phyloP scores from a whole-genome alignment of 1,140 invertebrate genomes.

The Penaeus indicus region DNA sequence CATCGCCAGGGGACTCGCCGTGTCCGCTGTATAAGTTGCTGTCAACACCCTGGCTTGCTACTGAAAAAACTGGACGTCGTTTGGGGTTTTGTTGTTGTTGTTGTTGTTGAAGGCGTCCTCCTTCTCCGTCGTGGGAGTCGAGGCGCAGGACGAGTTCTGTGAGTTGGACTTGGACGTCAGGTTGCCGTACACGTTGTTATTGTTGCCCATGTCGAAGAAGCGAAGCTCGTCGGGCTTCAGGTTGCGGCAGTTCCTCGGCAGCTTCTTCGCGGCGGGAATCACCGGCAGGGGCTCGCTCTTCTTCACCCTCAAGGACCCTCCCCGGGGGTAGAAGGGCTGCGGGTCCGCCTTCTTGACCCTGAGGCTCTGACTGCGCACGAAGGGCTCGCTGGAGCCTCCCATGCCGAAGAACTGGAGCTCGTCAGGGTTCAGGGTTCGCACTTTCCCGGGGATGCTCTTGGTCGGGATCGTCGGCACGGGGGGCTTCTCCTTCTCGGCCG shows the following conservation, averaged over 20 bases:
- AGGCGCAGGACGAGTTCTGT: neutral
- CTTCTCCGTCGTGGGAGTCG: too few relatives aligned
- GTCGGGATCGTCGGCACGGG: constrained; percentile 42
- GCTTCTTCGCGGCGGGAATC: neutral
- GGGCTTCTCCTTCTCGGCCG: neutral
- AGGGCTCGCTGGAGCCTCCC: neutral
- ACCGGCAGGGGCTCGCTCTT: neutral
- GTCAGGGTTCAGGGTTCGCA: constrained; percentile 38
- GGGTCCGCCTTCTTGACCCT: constrained; percentile 42
- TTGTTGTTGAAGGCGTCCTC: too few relatives aligned
- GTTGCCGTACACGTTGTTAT: constrained; percentile 23
- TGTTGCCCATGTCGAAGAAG: constrained; percentile 33
- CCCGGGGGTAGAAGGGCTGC: constrained; percentile 31
- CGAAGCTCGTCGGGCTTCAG: constrained; percentile 43
- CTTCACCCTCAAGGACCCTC: constrained; percentile 44
- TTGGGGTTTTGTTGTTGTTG: too few relatives aligned
- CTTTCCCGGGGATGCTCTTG: constrained; percentile 32
- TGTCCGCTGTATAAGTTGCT: too few relatives aligned
- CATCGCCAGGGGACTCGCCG: too few relatives aligned
- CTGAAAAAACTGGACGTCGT: too few relatives aligned
- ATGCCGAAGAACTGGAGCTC: constrained; percentile 43
- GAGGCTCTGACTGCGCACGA: constrained; percentile 42
- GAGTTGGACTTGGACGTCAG: neutral
- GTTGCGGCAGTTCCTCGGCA: constrained; percentile 40
- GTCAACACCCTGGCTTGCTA: too few relatives aligned